Base-by-base conservation (phyloP, 2,888 invertebrate species). In the Thymelicus acteon region DNA sequence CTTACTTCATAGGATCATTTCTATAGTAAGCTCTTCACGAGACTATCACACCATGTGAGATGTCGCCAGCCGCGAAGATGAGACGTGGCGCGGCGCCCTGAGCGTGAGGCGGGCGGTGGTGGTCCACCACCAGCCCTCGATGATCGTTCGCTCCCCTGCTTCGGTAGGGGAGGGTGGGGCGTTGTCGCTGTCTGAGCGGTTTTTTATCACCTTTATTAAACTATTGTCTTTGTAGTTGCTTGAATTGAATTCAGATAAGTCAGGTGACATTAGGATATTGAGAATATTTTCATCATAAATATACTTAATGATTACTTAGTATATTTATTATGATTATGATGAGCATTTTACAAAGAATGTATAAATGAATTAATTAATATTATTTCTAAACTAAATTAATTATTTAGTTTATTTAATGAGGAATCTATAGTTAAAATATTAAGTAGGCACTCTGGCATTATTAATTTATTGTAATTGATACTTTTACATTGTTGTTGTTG, bases 1-100 rank as follows among this genome's bases (percentile, higher is more conserved):
- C 77, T 81, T 78, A 77, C 77, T 79, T 80, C 76, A 80, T 79
- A 77, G 79, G 79, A 80, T 80, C 79, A 82, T 80, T 80, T 81
- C 79, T 81, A 80, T 81, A 81, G 82, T 79, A 81, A 81, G 82
- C 78, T 82, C 80, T 82, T 79, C 80, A 74, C 78, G 78, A 79
- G 78, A 79, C 75, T 72, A 75, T 77, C 80, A 79, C 80, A 77
- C 72, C 74, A 77, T 68, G 77, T 79, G 79, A 78, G 80, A 78
- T 67, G 72, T 60, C 72, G 73, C 74, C 74, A 78, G 75, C 72
- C 82, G 76, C 78, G 79, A 74, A 79, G 84, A 84, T 60, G 84
- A 82, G 78, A 73, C n/a, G 82, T 81, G 79, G 81, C 78, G 79
- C 77, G 77, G 76, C 54, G 71, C 75, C 78, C 77, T 76, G 77